These are phyloP conservation scores for Hozukius guyotensis DNA, from an alignment of 2,797 vertebrate species.

Conservation along the genomic window DNA sequence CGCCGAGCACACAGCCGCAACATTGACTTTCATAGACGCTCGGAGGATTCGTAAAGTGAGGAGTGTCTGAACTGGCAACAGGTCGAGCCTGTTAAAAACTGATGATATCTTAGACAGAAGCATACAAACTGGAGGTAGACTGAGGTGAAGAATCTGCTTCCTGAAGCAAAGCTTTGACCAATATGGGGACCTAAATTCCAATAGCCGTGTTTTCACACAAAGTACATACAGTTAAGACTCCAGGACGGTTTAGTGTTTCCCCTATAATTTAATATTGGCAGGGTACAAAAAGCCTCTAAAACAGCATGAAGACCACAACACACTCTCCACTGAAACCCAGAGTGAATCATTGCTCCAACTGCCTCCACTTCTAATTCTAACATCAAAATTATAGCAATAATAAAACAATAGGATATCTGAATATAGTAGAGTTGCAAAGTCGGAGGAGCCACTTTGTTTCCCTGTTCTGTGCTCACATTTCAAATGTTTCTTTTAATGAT, in stretches of 20 bases:
- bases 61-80: conserved; percentile 29
- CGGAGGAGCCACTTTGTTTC: background rate
- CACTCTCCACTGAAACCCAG: conserved; percentile 8
- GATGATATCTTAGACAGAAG: conserved; percentile 11
- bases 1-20: conserved; percentile 42
- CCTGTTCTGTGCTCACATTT: background rate
- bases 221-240: conserved; percentile 11
- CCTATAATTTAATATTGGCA: conserved; percentile 38
- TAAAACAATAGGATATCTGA: background rate
- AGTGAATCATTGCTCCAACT: background rate
- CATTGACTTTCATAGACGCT: conserved; percentile 51
- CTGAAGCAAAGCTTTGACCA: background rate
- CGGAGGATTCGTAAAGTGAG: conserved; percentile 35
- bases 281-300: conserved; percentile 24
- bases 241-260: conserved; percentile 23
- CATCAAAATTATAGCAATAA: background rate
- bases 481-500: background rate
- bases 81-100: conserved; percentile 39
- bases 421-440: background rate
- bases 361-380: background rate
- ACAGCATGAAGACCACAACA: conserved; percentile 27
- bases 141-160: conserved; percentile 9
- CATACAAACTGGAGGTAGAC: background rate
- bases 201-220: background rate
- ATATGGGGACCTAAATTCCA: background rate